phyloP scores from a whole-genome alignment of 2,113 vertebrate species.

The Brachyhypopomus occidentalis region DNA sequence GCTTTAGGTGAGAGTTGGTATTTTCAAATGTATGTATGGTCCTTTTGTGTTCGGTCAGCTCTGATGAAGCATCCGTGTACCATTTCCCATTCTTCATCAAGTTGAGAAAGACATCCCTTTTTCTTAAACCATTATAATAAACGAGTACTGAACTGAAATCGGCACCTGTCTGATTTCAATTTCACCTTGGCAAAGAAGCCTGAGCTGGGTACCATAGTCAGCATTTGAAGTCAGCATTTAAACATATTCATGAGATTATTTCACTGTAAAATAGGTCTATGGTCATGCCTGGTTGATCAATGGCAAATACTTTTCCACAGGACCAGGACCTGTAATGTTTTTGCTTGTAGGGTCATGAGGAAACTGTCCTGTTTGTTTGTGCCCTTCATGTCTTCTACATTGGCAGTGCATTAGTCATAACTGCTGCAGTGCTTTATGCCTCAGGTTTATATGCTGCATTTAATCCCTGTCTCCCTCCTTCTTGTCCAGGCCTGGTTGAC shows the following conservation, averaged over 20 bases:
- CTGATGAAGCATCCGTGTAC: too few species aligned
- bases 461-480: neutral
- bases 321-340: neutral
- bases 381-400: neutral
- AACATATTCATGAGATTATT: neutral
- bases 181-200: too few species aligned
- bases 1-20: too few species aligned
- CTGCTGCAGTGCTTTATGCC: neutral
- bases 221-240: too few species aligned
- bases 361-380: neutral
- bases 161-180: too few species aligned
- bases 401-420: neutral
- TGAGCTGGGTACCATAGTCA: too few species aligned
- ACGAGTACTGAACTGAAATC: too few species aligned
- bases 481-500: slow-evolving; percentile 88
- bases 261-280: neutral
- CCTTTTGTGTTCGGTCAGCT: too few species aligned
- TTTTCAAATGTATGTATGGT: too few species aligned
- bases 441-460: neutral
- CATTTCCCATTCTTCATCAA: too few species aligned
- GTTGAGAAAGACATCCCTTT: too few species aligned
- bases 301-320: neutral
- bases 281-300: neutral
- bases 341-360: neutral
- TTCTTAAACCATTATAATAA: too few species aligned